Base-by-base conservation (phyloP, 1,140 invertebrate genomes). In the Zaprionus inermis region DNA sequence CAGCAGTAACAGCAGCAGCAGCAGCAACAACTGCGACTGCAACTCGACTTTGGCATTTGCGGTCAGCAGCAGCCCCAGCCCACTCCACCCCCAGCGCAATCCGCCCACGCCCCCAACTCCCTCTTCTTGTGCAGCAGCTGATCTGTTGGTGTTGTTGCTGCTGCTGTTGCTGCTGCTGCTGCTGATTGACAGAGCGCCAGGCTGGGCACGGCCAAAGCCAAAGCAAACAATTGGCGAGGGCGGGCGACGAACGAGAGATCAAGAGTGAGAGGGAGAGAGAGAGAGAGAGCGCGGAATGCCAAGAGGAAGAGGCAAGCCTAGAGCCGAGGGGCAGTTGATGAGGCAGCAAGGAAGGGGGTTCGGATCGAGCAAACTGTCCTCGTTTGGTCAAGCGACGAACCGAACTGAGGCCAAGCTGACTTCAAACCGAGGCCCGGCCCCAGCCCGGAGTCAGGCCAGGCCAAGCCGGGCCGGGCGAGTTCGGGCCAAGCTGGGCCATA, bases 141-240 rank as follows among this genome's bases (percentile, higher is more conserved):
- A 12, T 54, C 24, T 28, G 57, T 30, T 52, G n/a, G 16, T 12
- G 28, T 5, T 12, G 28, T 5, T 7, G 16, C 10, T 30, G 49
- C 28, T 56, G 44, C 24, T 55, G 52, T 20, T 41, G 55, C 14
- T 38, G 32, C 7, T 49, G 61, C n/a, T 67, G 65, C 61, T 30
- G 68, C 28, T 88, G 79, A 85, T 81, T 85, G 81, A 82, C 81
- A 72, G 44, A 71, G 61, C 79, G 70, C 61, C 66, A 52, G 34
- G 20, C 49, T 69, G 82, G 82, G 78, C 83, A 76, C 76, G 82
- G 82, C 76, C 64, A 65, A 67, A 44, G 54, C 24, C 6, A 72
- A 44, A 18, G n/a, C 7, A 44, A 67, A 85, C 81, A 84, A 85
- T 84, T 72, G 63, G 68, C 22, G 63, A 41, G 74, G 57, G 28